Evolutionary conservation across 2,113 vertebrate genomes (phyloP).

Genomic region (Rhynchomys soricoides): DNA sequence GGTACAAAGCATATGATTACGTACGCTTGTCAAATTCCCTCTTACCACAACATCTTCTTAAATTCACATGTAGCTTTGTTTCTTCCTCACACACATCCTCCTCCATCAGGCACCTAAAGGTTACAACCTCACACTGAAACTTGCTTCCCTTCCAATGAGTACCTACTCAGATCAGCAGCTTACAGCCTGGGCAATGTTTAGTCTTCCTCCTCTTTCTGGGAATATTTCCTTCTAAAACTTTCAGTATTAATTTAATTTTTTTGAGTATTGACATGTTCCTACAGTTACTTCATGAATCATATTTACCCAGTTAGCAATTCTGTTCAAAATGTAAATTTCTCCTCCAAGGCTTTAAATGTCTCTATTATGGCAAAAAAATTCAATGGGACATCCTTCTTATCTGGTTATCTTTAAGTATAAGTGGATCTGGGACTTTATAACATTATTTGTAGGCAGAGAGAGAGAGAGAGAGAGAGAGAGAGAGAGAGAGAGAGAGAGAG

Average conservation of each 20-base stretch:
- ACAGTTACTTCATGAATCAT: background rate
- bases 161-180: background rate
- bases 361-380: background rate
- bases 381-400: background rate
- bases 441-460: background rate
- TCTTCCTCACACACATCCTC: no score
- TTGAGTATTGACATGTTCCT: background rate
- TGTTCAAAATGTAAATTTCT: slow-evolving; percentile 4
- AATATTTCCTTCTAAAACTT: background rate
- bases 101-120: background rate
- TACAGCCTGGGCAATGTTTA: background rate
- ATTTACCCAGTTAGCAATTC: background rate
- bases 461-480: background rate
- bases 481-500: background rate
- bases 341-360: background rate
- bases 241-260: slow-evolving; percentile 6
- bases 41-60: background rate
- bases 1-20: background rate
- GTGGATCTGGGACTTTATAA: background rate
- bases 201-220: background rate
- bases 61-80: background rate
- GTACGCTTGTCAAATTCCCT: background rate
- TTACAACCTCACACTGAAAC: background rate
- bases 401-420: slow-evolving; percentile 2
- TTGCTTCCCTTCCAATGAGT: background rate